Base-by-base conservation (phyloP, 1,140 invertebrate species). In the Eurosta solidaginis region DNA sequence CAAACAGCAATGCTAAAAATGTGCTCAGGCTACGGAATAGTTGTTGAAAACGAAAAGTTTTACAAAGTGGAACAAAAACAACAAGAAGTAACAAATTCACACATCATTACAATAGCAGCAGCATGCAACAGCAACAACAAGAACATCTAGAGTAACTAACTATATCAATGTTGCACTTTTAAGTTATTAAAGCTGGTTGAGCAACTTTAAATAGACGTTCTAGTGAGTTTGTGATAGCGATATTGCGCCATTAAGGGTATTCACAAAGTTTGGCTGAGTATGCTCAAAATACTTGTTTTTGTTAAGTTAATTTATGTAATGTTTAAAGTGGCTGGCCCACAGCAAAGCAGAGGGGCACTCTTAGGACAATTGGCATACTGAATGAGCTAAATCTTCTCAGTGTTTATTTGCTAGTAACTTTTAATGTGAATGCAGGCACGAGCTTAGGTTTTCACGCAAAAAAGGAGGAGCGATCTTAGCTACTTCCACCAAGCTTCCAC, bases 1-100 rank as follows among this genome's bases (percentile, higher is more conserved):
- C 59, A 68, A 63, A 63, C 33, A 14, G 33, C 36, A 36, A 40
- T 33, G 20, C 59, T 68, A 36, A 40, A 40, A 47, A 22, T 68
- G 59, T 68, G 7, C 59, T 12, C 20, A 40, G 33, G 6, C 59
- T 40, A 10, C n/a, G 33, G 5, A 20, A 25, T 40, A 36, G 59
- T 20, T 36, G 17, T 40, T 17, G 40, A 40, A 68, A 68, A 68
- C n/a, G 1, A 40, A 20, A 36, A 17, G 14, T 68, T 68, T 33
- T 68, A 36, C 59, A 68, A 68, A 68, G 59, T 42, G 59, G n/a
- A n/a, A n/a, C n/a, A n/a, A 68, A 68, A 40, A 68, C 36, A 33
- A 68, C 59, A 36, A 68, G 14, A 59, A 33, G 14, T 68, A 68
- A 40, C 29, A 68, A 68, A 68, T 68, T 68, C 59, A 68, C 59